Evolutionary conservation across 1,140 invertebrate species (phyloP).

Genomic region (Aphaenogaster floridana): DNA sequence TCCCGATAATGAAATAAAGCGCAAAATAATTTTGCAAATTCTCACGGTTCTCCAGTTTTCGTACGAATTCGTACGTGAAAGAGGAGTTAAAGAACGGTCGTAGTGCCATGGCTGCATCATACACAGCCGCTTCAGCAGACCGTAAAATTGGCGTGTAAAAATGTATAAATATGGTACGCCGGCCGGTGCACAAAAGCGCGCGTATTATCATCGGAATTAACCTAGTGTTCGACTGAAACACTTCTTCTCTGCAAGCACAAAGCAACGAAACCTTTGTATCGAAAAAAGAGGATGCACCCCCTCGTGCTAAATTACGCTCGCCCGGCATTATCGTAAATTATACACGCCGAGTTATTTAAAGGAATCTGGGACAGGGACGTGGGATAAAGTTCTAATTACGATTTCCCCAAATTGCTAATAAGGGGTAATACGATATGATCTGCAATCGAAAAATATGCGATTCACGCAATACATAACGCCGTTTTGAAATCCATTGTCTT

Average conservation of each 20-base stretch:
- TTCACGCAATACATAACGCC: not conserved
- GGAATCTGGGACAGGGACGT: not conserved
- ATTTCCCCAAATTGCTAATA: conserved; percentile 28
- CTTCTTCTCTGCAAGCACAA: conserved; percentile 42
- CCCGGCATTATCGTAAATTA: conserved; percentile 47
- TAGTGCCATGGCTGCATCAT: conserved; percentile 23
- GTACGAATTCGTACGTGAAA: conserved; percentile 25
- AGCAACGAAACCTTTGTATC: conserved; percentile 24
- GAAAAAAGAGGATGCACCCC: conserved; percentile 17
- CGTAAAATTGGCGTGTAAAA: conserved; percentile 63
- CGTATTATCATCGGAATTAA: conserved; percentile 58
- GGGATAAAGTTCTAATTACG: conserved; percentile 18
- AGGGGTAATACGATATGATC: not conserved
- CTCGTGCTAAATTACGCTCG: conserved; percentile 18
- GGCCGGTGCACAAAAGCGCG: conserved; percentile 47
- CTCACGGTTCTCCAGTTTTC: conserved; percentile 42
- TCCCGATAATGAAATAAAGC: not conserved
- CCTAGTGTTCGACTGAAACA: conserved; percentile 30
- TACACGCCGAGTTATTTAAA: conserved; percentile 6
- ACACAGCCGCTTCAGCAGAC: conserved; percentile 48
- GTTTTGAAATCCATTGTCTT: not conserved
- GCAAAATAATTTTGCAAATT: conserved; percentile 5
- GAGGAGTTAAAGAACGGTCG: conserved; percentile 20
- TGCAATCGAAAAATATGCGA: not conserved
- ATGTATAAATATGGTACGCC: conserved; percentile 57